A percentile compares a stretch with the other conserved stretches of the same genome.
Evolutionary conservation across 2,797 vertebrate genomes (phyloP).

Genomic region (Trichosurus vulpecula): DNA sequence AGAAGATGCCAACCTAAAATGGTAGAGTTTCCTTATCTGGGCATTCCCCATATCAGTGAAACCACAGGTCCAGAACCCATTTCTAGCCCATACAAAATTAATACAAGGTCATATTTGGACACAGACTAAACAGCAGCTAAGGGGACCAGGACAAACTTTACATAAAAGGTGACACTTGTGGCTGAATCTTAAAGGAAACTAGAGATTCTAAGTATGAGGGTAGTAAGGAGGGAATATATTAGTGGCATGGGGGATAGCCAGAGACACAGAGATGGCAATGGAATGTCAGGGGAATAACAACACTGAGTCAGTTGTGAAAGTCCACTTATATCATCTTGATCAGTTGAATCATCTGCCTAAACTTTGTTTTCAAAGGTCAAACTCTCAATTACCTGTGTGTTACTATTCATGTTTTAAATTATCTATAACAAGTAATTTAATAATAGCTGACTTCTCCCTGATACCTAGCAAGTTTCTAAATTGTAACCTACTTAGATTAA

Average conservation of each 20-base stretch:
- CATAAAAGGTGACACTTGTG: not conserved
- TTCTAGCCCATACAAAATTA: not conserved
- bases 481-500: not conserved
- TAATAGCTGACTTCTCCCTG: not conserved
- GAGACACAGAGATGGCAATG: not conserved
- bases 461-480: not conserved
- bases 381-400: not conserved
- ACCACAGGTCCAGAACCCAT: not conserved
- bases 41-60: not conserved
- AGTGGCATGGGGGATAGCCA: not conserved
- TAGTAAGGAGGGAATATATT: not conserved
- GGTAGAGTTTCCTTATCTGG: not conserved
- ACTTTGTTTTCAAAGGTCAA: not conserved
- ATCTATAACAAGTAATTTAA: not conserved
- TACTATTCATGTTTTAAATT: not conserved
- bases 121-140: not conserved
- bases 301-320: not conserved
- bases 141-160: not conserved
- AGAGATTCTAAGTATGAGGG: not conserved
- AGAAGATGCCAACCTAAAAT: not conserved
- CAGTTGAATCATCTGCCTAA: not conserved
- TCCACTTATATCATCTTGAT: not conserved
- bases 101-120: not conserved
- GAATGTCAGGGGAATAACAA: not conserved
- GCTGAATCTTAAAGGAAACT: not conserved